Base-by-base conservation (phyloP, 2,113 vertebrate species). In the Dipodomys spectabilis region DNA sequence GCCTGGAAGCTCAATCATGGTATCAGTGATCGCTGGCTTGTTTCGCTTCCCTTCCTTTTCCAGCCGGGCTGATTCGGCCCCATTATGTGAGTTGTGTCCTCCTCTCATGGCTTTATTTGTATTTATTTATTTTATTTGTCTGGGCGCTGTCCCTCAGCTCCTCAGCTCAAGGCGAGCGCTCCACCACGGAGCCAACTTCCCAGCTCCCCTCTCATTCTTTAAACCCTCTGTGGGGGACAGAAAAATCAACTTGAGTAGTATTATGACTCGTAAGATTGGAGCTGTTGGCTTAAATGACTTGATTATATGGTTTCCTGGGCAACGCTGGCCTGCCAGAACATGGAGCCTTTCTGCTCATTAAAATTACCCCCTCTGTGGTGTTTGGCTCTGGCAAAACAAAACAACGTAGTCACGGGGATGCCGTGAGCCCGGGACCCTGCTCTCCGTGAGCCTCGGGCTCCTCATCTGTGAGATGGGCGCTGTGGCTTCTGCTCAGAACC, bases 401-500 rank as follows among this genome's bases (percentile, higher is more conserved):
- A 60, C 6, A 28, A 28, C 25, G 65, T 27, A n/a, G 64, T n/a
- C 16, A 8, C 16, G 6, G 49, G 20, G 60, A 53, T 49, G 32
- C 18, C 53, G 27, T 0, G 13, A 88, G 57, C 25, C n/a, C 15
- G 53, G 53, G 53, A 16, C 84, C 78, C 0, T 6, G 7, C 12
- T 30, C n/a, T 73, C 64, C 87, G n/a, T 62, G 62, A 28, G 53
- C 32, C 78, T 65, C 23, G 12, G 23, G 44, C 82, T 73, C 44
- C 30, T 72, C 45, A n/a, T 68, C 79, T 94, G 65, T 88, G 72
- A 88, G 86, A 67, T 20, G 53, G 73, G 45, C 10, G 28, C 9
- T 28, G 20, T 0, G n/a, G 80, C 30, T 19, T 6, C 0, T 4
- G 9, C 53, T 57, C 15, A 13, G 12, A 13, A 11, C 53, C 15